Evolutionary conservation across 2,113 vertebrate genomes (phyloP).

Genomic region (Menura novaehollandiae): DNA sequence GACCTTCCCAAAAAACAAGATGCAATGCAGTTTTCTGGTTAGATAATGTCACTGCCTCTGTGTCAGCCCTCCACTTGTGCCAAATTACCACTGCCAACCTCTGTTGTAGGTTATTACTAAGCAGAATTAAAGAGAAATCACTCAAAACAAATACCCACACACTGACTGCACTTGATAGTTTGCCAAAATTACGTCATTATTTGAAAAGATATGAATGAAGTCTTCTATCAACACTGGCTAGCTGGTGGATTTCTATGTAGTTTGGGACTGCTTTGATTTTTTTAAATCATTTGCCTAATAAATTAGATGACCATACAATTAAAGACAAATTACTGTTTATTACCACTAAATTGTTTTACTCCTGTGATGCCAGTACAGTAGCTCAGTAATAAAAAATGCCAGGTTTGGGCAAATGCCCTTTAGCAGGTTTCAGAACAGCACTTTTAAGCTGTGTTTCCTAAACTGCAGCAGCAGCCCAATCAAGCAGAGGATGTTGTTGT

Average conservation of each 20-base stretch:
- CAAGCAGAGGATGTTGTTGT: background rate
- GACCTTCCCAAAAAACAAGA: slow-evolving; percentile 20
- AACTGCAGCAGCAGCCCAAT: background rate
- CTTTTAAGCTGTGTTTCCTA: background rate
- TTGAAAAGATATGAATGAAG: background rate
- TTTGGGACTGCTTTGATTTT: background rate
- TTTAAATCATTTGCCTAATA: background rate
- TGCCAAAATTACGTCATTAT: background rate
- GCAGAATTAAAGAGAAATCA: background rate
- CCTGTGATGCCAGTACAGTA: background rate
- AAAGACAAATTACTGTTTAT: background rate
- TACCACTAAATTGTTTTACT: background rate
- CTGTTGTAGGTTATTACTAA: slow-evolving; percentile 8
- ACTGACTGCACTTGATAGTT: background rate
- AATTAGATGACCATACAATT: background rate
- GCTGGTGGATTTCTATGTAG: background rate
- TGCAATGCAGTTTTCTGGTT: slow-evolving; percentile 47
- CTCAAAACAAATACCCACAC: background rate
- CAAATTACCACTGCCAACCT: slow-evolving; percentile 15
- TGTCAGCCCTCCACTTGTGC: background rate
- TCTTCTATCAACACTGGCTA: background rate
- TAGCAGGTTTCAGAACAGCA: background rate
- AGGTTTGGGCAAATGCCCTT: background rate
- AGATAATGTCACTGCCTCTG: background rate
- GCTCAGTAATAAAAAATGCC: background rate